phyloP scores from a whole-genome alignment of 23 tunicate genomes.

The Halocynthia aurantium region DNA sequence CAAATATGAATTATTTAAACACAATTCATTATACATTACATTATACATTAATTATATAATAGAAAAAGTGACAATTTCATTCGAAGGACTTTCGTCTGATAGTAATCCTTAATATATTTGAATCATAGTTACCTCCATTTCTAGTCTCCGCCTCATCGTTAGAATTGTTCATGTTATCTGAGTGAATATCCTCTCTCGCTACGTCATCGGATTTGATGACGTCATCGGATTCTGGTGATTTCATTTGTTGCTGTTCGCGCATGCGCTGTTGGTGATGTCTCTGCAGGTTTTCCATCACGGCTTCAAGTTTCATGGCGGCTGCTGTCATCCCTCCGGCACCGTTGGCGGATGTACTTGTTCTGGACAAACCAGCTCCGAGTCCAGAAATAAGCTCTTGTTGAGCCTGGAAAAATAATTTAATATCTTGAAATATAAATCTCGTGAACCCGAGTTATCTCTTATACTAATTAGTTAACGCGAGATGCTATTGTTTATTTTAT shows the following conservation, averaged over 20 bases:
- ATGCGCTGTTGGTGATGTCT: slow-evolving; percentile 65
- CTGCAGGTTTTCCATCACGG: slow-evolving; percentile 93
- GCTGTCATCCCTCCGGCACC: background rate
- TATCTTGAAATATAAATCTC: no score
- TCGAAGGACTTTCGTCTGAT: no score
- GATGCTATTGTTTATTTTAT: no score
- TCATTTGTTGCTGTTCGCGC: slow-evolving; percentile 32
- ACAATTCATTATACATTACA: no score
- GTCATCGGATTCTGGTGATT: slow-evolving; percentile 22
- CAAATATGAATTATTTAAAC: no score
- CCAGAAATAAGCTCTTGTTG: slow-evolving; percentile 67
- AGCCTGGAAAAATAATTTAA: slow-evolving; percentile 21
- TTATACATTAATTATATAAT: no score
- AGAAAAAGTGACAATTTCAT: no score
- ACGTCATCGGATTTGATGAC: slow-evolving; percentile 38
- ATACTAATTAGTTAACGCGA: no score
- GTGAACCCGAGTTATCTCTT: no score
- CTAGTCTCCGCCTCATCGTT: slow-evolving; percentile 2
- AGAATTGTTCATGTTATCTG: background rate
- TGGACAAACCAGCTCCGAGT: slow-evolving; percentile 47
- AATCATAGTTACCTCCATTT: no score
- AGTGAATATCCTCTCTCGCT: slow-evolving; percentile 29
- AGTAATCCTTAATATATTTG: no score
- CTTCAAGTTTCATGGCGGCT: slow-evolving; percentile 77
- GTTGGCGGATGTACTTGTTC: slow-evolving; percentile 26